Conservation (phyloP, 2,113 vertebrate genomes). For the Pomatorhinus ruficollis region DNA sequence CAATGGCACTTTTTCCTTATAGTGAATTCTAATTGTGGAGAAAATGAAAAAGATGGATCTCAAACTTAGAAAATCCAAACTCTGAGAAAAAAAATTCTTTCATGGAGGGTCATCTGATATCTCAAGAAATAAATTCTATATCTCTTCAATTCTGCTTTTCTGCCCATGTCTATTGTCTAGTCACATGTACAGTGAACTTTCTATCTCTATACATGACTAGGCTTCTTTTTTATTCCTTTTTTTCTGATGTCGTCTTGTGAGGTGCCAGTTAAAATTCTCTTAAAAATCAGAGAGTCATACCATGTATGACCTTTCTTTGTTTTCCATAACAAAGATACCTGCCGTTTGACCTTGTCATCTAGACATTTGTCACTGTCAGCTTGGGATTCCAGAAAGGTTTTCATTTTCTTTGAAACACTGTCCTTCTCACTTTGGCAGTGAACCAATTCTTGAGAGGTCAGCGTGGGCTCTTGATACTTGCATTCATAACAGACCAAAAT, state of each 20-base stretch:
- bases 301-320: neutral
- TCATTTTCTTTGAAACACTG: neutral
- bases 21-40: neutral
- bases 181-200: neutral
- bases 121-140: neutral
- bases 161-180: neutral
- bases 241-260: neutral
- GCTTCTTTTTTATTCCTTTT: neutral
- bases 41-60: neutral
- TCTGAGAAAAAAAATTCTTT: neutral
- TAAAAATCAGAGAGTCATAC: neutral
- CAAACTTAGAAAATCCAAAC: neutral
- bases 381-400: neutral
- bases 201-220: neutral
- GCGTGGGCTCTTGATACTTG: neutral
- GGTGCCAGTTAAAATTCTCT: neutral
- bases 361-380: neutral
- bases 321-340: neutral
- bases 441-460: neutral
- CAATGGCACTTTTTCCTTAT: neutral
- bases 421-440: neutral
- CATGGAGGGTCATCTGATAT: neutral
- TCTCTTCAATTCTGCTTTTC: neutral
- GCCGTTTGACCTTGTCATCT: neutral
- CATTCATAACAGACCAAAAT: neutral